A percentile compares a stretch with the other conserved stretches of the same genome.
These are phyloP conservation scores for Empis livida DNA, from an alignment of 2,888 invertebrate species.

Conservation along the genomic window DNA sequence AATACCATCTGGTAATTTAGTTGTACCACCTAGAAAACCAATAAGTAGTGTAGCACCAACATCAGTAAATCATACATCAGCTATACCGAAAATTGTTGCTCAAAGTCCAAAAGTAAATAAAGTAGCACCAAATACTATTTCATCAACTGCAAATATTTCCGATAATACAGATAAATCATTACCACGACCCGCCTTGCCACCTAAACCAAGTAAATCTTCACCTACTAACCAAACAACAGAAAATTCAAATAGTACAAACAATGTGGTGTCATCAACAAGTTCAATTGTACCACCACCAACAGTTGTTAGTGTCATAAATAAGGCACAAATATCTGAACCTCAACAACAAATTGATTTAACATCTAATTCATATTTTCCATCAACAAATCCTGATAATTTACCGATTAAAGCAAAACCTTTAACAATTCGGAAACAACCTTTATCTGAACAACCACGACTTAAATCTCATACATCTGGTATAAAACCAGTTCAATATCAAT, in stretches of 20 bases:
- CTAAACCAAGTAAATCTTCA: conserved; percentile 56
- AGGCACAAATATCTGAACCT: conserved; percentile 15
- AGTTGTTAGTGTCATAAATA: conserved; percentile 20
- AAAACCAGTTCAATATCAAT: conserved; percentile 44
- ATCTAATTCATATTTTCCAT: conserved; percentile 10
- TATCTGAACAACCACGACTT: conserved; percentile 66
- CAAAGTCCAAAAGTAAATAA: conserved; percentile 38
- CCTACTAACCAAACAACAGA: conserved; percentile 33
- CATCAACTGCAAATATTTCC: conserved; percentile 21
- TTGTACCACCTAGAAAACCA: conserved; percentile 54
- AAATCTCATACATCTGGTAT: conserved; percentile 43
- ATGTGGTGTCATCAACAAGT: conserved; percentile 1
- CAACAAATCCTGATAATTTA: conserved; percentile 36
- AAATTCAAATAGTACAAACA: conserved; percentile 3
- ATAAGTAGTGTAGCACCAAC: conserved; percentile 78
- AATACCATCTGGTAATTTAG: conserved; percentile 25
- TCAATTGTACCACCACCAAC: conserved; percentile 12
- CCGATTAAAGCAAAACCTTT: conserved; percentile 71
- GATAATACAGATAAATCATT: conserved; percentile 42
- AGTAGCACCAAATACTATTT: conserved; percentile 35
- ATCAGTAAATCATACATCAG: conserved; percentile 40
- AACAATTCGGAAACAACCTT: conserved; percentile 70
- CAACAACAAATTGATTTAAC: conserved; percentile 6
- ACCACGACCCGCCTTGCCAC: conserved; percentile 70
- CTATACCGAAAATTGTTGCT: conserved; percentile 33